Percentiles rank a stretch among this genome's conserved stretches.
These are phyloP conservation scores for Ormyrus labotus DNA, from an alignment of 2,888 invertebrate genomes.

Conservation along the genomic window DNA sequence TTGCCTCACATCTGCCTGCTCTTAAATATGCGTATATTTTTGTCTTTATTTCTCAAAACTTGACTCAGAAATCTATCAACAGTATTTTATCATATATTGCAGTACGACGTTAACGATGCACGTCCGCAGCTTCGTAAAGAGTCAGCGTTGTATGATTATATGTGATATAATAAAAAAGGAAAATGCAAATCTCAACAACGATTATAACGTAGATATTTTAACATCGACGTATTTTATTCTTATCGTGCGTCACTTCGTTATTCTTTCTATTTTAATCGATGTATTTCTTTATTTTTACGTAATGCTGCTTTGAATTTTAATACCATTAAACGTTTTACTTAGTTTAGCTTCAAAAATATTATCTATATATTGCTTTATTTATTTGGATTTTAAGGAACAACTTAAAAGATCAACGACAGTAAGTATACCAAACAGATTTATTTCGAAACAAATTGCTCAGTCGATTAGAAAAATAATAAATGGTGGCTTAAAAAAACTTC, in stretches of 20 bases:
- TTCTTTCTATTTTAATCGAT: constrained; percentile 38
- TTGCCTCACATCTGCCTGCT: background rate
- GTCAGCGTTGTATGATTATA: constrained; percentile 41
- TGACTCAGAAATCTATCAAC: constrained; percentile 47
- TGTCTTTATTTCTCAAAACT: constrained; percentile 32
- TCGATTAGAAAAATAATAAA: no score
- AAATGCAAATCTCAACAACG: constrained; percentile 52
- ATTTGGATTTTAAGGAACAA: no score
- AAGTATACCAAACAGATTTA: no score
- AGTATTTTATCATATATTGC: constrained; percentile 54
- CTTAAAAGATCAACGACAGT: no score
- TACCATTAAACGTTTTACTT: background rate
- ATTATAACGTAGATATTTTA: constrained; percentile 47
- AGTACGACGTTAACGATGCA: constrained; percentile 49
- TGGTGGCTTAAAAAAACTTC: background rate
- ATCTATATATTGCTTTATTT: no score
- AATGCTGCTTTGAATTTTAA: constrained; percentile 39
- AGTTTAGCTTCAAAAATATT: no score
- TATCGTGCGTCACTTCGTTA: constrained; percentile 46
- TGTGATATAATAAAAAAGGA: constrained; percentile 28
- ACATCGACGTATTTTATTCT: constrained; percentile 45
- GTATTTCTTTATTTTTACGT: constrained; percentile 36
- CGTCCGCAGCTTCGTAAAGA: constrained; percentile 36
- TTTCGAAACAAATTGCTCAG: no score
- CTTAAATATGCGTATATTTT: constrained; percentile 15